Conservation (phyloP, 2,888 invertebrate genomes). For the Caenorhabditis drosophilae region DNA sequence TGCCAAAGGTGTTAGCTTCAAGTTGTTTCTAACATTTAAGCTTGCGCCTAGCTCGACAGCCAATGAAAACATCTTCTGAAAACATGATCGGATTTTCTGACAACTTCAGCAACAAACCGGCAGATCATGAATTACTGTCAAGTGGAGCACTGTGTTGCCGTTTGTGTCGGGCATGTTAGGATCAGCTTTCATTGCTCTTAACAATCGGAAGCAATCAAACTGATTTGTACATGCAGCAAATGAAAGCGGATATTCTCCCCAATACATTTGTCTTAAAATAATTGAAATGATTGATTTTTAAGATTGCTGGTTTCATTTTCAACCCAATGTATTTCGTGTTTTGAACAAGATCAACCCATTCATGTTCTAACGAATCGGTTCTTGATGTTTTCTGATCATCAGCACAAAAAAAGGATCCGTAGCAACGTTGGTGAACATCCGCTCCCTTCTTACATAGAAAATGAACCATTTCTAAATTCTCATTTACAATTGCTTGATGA, state of each 20-base stretch:
- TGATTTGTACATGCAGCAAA: constrained; percentile 96
- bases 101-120: constrained; percentile 73
- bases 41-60: constrained; percentile 90
- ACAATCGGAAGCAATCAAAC: constrained; percentile 92
- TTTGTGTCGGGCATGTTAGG: constrained; percentile 94
- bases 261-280: constrained; percentile 97
- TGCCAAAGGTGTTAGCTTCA: constrained; percentile 87
- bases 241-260: constrained; percentile 95
- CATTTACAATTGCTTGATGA: constrained; percentile 96
- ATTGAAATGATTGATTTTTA: constrained; percentile 37
- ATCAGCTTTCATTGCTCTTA: constrained; percentile 90
- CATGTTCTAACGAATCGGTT: constrained; percentile 83
- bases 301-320: neutral
- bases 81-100: neutral
- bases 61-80: constrained; percentile 83
- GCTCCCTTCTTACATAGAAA: constrained; percentile 88
- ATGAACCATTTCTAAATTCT: constrained; percentile 96
- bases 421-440: constrained; percentile 80
- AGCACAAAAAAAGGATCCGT: constrained; percentile 92
- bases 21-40: constrained; percentile 82
- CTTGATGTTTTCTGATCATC: constrained; percentile 86
- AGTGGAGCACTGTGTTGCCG: constrained; percentile 93
- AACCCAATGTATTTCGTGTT: constrained; percentile 86
- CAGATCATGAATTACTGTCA: constrained; percentile 93
- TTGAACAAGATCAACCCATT: constrained; percentile 83